These are phyloP conservation scores for Baronia brevicornis DNA, from an alignment of 2,888 invertebrate species.

Conservation along the genomic window DNA sequence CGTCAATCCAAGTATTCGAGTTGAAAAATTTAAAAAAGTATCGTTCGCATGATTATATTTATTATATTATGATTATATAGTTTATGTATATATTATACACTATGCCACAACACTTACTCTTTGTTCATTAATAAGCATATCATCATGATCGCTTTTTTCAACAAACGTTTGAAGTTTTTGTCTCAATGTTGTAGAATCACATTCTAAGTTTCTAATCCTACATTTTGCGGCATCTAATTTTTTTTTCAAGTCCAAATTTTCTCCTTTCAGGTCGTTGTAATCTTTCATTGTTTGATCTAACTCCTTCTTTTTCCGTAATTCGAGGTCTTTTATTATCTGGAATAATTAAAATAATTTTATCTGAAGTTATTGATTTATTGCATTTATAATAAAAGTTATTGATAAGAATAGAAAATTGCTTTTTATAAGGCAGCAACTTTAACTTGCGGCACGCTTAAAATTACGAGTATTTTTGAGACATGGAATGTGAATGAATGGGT, in stretches of 20 bases:
- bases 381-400: not conserved
- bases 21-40: no score
- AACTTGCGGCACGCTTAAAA: no score
- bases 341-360: slow-evolving; percentile 17
- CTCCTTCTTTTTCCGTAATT: slow-evolving; percentile 73
- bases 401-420: not conserved
- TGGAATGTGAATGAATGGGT: no score
- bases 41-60: no score
- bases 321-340: slow-evolving; percentile 67
- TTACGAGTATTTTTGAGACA: no score
- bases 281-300: slow-evolving; percentile 77
- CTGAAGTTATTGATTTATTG: no score
- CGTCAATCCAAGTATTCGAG: no score
- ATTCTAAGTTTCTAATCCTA: slow-evolving; percentile 80
- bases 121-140: slow-evolving; percentile 77
- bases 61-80: no score
- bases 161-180: slow-evolving; percentile 76
- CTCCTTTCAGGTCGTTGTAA: slow-evolving; percentile 66
- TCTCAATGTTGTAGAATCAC: slow-evolving; percentile 75
- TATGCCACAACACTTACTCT: slow-evolving; percentile 68
- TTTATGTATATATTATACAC: no score
- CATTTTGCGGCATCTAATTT: slow-evolving; percentile 81
- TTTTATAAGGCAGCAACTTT: no score
- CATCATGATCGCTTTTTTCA: slow-evolving; percentile 79
- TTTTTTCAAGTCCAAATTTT: slow-evolving; percentile 75